These are phyloP conservation scores for Bubo bubo DNA, from an alignment of 2,113 vertebrate genomes.

Conservation along the genomic window DNA sequence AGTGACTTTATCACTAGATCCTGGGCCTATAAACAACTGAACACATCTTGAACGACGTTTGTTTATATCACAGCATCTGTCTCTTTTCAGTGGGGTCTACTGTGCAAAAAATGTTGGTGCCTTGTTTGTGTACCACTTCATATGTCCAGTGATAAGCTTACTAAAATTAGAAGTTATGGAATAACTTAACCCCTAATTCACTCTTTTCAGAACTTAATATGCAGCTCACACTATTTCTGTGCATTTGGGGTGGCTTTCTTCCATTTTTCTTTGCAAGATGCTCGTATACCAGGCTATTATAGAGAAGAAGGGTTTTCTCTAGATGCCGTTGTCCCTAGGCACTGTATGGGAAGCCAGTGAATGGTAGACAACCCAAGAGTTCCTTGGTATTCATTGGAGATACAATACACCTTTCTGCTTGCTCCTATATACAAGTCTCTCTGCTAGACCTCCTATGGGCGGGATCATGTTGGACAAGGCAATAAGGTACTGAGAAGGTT, in stretches of 20 bases:
- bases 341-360: not conserved
- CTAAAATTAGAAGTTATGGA: not conserved
- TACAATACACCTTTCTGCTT: not conserved
- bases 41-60: slow-evolving; percentile 21
- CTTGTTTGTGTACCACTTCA: slow-evolving; percentile 42
- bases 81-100: not conserved
- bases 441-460: not conserved
- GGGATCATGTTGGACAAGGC: not conserved
- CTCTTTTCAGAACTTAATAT: not conserved
- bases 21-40: slow-evolving; percentile 37
- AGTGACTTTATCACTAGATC: slow-evolving; percentile 13
- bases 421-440: not conserved
- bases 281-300: not conserved
- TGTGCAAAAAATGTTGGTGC: not conserved
- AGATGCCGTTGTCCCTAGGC: not conserved
- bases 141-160: not conserved
- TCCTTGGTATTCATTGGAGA: not conserved
- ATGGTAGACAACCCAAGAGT: not conserved
- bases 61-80: slow-evolving; percentile 55
- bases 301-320: not conserved
- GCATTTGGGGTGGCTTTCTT: not conserved
- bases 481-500: not conserved
- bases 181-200: not conserved
- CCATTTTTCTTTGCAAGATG: not conserved
- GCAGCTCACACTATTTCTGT: not conserved